Conservation (phyloP, 2,113 vertebrate species). For the Triplophysa rosa region DNA sequence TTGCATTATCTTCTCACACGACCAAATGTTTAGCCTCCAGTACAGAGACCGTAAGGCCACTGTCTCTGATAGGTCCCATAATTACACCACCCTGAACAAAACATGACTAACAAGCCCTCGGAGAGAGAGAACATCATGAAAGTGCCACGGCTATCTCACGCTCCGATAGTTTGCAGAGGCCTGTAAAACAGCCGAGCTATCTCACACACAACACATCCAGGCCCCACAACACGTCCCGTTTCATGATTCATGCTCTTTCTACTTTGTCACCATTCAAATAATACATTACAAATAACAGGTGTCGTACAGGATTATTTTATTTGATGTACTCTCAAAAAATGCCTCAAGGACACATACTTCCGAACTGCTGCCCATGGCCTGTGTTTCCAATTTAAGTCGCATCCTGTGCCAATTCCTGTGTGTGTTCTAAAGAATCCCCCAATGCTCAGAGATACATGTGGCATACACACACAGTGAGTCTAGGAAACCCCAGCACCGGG, state of each 20-base stretch:
- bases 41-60: background rate
- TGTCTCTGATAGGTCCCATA: background rate
- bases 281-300: conserved; percentile 17
- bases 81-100: conserved; percentile 31
- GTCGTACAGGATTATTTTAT: background rate
- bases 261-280: conserved; percentile 7
- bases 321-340: background rate
- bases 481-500: background rate
- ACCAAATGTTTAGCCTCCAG: conserved; percentile 8
- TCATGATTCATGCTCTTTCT: background rate
- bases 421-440: background rate
- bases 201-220: background rate
- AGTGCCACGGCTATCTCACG: background rate
- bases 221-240: background rate
- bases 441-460: conserved; percentile 15
- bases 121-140: background rate
- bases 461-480: background rate
- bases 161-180: conserved; percentile 1
- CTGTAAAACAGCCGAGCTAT: conserved; percentile 7
- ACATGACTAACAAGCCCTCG: conserved; percentile 28
- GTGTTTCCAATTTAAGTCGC: conserved; percentile 2
- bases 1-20: background rate
- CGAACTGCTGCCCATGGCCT: background rate
- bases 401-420: background rate
- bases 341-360: conserved; percentile 31